Evolutionary conservation across 2,888 invertebrate genomes (phyloP), one percentile per base, ranked within the genome.

Genomic region (Agriotes lineatus): DNA sequence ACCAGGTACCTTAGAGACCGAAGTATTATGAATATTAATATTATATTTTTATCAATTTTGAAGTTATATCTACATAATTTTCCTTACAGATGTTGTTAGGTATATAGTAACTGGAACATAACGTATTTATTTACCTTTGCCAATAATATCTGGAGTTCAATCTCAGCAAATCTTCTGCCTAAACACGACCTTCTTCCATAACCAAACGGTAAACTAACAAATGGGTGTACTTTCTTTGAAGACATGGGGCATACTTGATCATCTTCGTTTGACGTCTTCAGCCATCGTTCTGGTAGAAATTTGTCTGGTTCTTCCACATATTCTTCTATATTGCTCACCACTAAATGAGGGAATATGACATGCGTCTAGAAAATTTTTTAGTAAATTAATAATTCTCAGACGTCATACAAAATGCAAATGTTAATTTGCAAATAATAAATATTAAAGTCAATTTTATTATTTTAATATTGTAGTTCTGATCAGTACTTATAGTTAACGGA

Each of bases 151-250:
- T 92, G 90, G 75, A 94, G 83, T 83, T 94, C 94, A 56, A 91
- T 90, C 84, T 94, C 94, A 14, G 94, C 94, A 82, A 94, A 93
- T 78, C 94, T 86, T 76, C 92, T 89, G 54, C 94, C 94, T 76
- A 93, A 86, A 82, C 93, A 93, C 86, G 92, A 92, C 72, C 93
- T 86, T 64, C 92, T 87, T 0, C 93, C 93, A 81, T 90, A 92
- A 5, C 93, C 93, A 83, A 93, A 93, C 9, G 93, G 93, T 70
- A 93, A 85, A 58, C 91, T 90, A 0, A 91, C 90, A 81, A 91
- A 93, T 22, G 92, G 92, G 83, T 93, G 92, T 66, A 91, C 90
- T 87, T 89, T 87, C 78, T 89, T 76, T 30, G 78, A 73, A n/a
- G 77, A 70, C n/a, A 69, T 61, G 2, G 83, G 83, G 72, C 84